Evolutionary conservation across 1,140 invertebrate species (phyloP).

Genomic region (Cyclargus thomasi): DNA sequence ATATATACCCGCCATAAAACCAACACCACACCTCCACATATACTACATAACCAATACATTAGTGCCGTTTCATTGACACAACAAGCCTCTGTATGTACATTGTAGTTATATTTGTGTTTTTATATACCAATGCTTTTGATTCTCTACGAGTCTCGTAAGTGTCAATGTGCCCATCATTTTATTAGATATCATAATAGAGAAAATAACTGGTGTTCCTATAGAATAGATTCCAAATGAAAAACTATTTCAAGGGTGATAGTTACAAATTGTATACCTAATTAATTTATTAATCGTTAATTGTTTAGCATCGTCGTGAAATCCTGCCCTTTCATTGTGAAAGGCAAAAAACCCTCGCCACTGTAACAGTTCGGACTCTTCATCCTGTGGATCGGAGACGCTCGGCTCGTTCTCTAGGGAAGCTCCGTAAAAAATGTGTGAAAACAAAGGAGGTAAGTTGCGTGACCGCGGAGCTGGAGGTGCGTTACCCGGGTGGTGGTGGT

Average conservation of each 20-base stretch:
- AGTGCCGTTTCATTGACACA: not conserved
- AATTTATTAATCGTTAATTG: not conserved
- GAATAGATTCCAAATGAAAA: too few species aligned
- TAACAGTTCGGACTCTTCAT: not conserved
- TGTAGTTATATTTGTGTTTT: too few species aligned
- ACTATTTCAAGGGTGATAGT: too few species aligned
- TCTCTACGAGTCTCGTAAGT: too few species aligned
- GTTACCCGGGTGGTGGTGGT: conserved; percentile 39
- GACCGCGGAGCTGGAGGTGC: conserved; percentile 37
- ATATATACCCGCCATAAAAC: conserved; percentile 1
- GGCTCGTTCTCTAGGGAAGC: conserved; percentile 12
- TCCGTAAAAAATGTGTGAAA: conserved; percentile 25
- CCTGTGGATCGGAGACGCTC: not conserved
- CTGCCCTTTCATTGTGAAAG: not conserved
- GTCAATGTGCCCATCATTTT: too few species aligned
- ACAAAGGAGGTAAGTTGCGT: conserved; percentile 33
- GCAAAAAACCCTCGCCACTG: not conserved
- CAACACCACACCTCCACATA: conserved; percentile 6
- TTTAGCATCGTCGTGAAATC: not conserved
- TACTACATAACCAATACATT: conserved; percentile 12
- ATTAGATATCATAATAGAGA: too few species aligned
- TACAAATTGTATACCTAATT: not conserved
- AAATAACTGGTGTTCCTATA: too few species aligned
- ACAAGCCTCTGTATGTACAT: too few species aligned
- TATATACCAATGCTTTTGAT: too few species aligned